Base-by-base conservation (phyloP, 30 jellyfish, hydroid and myxozoan species). In the Clytia hemisphaerica region DNA sequence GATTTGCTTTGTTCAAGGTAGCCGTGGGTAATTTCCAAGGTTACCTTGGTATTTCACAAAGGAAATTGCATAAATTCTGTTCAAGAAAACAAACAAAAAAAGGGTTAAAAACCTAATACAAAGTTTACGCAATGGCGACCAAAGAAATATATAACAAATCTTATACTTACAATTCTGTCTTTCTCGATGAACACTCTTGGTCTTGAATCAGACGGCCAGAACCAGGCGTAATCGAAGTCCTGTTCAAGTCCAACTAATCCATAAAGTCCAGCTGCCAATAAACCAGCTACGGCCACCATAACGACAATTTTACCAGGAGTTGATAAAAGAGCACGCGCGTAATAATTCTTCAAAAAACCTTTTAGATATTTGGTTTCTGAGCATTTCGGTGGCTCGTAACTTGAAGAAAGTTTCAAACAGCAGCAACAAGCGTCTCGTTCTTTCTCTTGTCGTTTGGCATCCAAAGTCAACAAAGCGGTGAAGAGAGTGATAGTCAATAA, bases 391-490 rank as follows among this genome's bases (percentile, higher is more conserved):
- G 95, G 93, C 42, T 84, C 58, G 50, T 68, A 75, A 29, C 51
- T 42, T 19, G 63, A 77, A 6, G 75, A 44, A 2, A 75, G 45
- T 4, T 50, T 71, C 0, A 84, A 46, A 46, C 92, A 84, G 36
- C 95, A 84, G 51, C 92, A 84, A 53, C 95, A 84, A 5, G 92
- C 87, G 72, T 75, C 92, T 31, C 84, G 67, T 12, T 78, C 47
- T 4, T 42, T 47, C 7, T 57, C 79, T 63, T 53, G 49, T 88
- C 95, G 73, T 35, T 27, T 47, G 45, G 75, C 83, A 37, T 84
- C 95, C 28, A 84, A 38, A 0, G 95, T 74, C 35, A 84, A 65
- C 26, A 45, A 79, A 10, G 88, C 95, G 16, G 83, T 66, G 46
- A 84, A 84, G 45, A 76, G 38, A 4, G 92, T 76, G 73, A 81